Evolutionary conservation across 2,797 vertebrate species (phyloP), one percentile per base, ranked within the genome.

Genomic region (Xenopus petersii): DNA sequence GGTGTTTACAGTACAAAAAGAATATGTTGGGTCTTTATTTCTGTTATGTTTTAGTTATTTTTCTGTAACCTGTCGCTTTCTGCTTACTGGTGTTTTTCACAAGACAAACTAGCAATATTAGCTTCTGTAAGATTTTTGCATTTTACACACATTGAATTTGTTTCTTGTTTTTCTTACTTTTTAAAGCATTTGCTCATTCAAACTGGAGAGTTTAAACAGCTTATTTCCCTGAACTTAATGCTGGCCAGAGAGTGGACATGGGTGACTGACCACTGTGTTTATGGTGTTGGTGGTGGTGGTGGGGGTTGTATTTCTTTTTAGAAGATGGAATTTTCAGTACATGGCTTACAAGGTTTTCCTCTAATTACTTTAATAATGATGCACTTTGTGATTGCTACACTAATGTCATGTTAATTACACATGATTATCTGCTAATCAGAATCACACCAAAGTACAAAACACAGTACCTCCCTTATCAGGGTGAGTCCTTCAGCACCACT

Each of bases 1-100:
- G 61, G 60, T 78, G 71, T 78, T 78, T 78, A 78, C 76, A 78
- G 73, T 69, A 70, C 71, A 69, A 78, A 70, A 78, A 59, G 58
- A 69, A 73, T 70, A 68, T 13, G 62, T 73, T 72, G 60, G 36
- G 65, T 72, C 24, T 59, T 13, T 46, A 47, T 55, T 47, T 78
- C 64, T 74, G 36, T 42, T 42, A 42, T 42, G 5, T 42, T 9
- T 42, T 42, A 42, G 36, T 6, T 42, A 6, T 42, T 42, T 42
- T 42, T 42, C 36, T 42, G 36, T 42, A 5, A 42, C 36, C 6
- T 42, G 36, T 9, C 4, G 26, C 26, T 2, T 30, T 30, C 26
- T 30, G 26, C 26, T 30, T 30, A 30, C 36, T 42, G 5, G 36
- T 42, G 36, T 9, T 42, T 42, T 42, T 42, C 8, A 42, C 36